These are phyloP conservation scores for Parauchenoglanis punctatus DNA, from an alignment of 2,797 vertebrate genomes.

Conservation along the genomic window DNA sequence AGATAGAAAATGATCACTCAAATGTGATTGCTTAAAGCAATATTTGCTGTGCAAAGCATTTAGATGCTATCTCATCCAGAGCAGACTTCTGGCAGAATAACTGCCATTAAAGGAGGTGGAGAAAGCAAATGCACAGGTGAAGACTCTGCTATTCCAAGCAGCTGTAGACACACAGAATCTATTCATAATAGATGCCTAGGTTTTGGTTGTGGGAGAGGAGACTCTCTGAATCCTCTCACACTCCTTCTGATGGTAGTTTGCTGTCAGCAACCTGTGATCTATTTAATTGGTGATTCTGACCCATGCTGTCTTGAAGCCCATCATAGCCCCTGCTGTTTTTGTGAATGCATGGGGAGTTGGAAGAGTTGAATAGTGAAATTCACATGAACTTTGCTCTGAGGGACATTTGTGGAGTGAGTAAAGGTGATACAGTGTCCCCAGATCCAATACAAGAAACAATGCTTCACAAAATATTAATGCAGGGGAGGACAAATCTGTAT, in stretches of 20 bases:
- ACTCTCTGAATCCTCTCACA: constrained; percentile 10
- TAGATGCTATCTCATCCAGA: neutral
- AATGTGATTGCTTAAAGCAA: neutral
- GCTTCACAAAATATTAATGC: neutral
- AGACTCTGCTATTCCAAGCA: constrained; percentile 9
- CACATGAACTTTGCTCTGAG: neutral
- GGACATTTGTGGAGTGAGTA: neutral
- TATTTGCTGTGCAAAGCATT: constrained; percentile 25
- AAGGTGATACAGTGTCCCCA: neutral
- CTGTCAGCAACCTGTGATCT: constrained; percentile 33
- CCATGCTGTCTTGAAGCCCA: constrained; percentile 15
- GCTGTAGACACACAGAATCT: neutral
- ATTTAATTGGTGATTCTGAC: constrained; percentile 41
- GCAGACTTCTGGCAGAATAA: constrained; percentile 18
- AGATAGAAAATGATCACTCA: neutral
- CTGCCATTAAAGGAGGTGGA: neutral
- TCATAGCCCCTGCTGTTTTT: constrained; percentile 13
- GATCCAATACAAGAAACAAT: neutral
- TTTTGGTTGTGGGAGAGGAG: constrained; percentile 1
- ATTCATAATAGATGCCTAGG: constrained; percentile 29
- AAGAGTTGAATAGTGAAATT: neutral
- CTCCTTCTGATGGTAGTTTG: constrained; percentile 27
- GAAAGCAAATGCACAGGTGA: constrained; percentile 3
- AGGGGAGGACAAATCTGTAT: neutral
- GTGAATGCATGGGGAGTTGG: constrained; percentile 3